Conservation (phyloP, 2,888 invertebrate species). For the Metacarcinus magister region DNA sequence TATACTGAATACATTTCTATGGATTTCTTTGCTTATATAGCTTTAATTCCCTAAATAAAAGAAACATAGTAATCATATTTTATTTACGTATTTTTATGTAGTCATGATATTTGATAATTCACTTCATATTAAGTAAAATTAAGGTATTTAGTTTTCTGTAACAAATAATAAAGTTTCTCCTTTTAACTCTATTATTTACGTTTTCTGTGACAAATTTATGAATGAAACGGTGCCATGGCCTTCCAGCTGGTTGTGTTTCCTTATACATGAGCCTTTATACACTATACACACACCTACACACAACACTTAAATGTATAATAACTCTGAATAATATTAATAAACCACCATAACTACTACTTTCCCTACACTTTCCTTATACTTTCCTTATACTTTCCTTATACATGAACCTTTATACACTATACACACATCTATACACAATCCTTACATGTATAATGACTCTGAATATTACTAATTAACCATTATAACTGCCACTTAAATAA, state of each 20-base stretch:
- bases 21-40: neutral
- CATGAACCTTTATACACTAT: neutral
- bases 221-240: conserved; percentile 69
- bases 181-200: neutral
- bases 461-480: neutral
- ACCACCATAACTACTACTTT: neutral
- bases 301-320: neutral
- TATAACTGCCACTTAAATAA: neutral
- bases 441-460: neutral
- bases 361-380: too few species aligned
- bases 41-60: neutral
- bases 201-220: conserved; percentile 76
- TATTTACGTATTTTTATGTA: neutral
- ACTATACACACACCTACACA: neutral
- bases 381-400: neutral
- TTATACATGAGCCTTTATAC: neutral
- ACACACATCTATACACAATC: neutral
- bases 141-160: neutral
- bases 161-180: neutral
- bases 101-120: neutral
- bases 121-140: too few species aligned
- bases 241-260: neutral
- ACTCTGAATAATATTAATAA: neutral
- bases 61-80: neutral
- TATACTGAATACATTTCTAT: too few species aligned